A percentile compares a stretch with the other conserved stretches of the same genome.
These are phyloP conservation scores for Emmelina monodactyla DNA, from an alignment of 2,888 invertebrate genomes.

Conservation along the genomic window DNA sequence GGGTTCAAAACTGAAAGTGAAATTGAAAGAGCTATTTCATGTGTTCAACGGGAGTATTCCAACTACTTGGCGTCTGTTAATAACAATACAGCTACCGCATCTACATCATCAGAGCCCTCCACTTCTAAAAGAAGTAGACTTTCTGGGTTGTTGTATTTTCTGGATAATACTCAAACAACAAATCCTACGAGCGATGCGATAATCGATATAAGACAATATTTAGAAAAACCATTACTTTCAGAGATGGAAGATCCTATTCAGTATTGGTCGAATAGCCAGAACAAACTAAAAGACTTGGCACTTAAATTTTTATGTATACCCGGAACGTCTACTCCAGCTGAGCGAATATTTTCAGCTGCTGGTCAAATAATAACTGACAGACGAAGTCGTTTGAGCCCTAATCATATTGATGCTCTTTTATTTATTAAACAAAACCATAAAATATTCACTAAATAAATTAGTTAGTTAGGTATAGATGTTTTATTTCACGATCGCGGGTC, in stretches of 20 bases:
- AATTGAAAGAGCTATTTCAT: conserved; percentile 9
- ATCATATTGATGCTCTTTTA: conserved; percentile 1
- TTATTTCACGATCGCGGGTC: neutral
- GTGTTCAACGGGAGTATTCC: neutral
- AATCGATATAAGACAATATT: conserved; percentile 10
- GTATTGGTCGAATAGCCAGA: conserved; percentile 10
- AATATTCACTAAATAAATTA: neutral
- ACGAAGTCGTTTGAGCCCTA: neutral
- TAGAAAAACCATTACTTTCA: conserved; percentile 7
- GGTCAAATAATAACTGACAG: conserved; percentile 3
- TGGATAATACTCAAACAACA: neutral
- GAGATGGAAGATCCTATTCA: conserved; percentile 4
- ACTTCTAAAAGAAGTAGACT: neutral
- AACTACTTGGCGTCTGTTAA: neutral
- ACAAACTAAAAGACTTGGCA: conserved; percentile 8
- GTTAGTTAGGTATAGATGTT: neutral
- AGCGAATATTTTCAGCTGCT: conserved; percentile 6
- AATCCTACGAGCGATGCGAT: conserved; percentile 10
- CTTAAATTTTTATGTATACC: conserved; percentile 4
- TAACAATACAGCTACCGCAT: neutral
- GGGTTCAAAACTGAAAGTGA: conserved; percentile 12
- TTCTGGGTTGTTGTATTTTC: neutral
- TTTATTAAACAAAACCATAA: neutral
- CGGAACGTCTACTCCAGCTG: conserved; percentile 7
- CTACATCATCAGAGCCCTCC: neutral